These are phyloP conservation scores for Antechinus flavipes DNA, from an alignment of 2,113 vertebrate species.

Conservation along the genomic window DNA sequence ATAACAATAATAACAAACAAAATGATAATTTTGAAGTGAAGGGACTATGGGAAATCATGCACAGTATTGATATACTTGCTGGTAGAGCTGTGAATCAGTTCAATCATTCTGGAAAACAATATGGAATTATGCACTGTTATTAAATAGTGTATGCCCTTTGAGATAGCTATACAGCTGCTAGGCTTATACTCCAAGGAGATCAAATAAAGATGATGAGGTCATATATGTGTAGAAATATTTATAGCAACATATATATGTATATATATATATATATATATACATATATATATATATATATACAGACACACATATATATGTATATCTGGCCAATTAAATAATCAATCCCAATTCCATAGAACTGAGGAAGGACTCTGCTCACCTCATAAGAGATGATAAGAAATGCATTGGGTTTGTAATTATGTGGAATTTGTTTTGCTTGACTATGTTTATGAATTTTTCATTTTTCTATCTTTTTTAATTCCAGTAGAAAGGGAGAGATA, in stretches of 20 bases:
- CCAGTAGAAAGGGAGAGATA: neutral
- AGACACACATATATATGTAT: too few species aligned
- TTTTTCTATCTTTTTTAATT: neutral
- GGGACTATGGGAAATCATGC: neutral
- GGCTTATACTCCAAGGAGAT: neutral
- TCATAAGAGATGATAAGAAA: neutral
- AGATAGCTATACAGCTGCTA: neutral
- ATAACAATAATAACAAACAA: neutral
- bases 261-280: neutral
- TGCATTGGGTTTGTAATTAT: neutral
- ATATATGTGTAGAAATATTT: neutral
- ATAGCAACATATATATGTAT: neutral
- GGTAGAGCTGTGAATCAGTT: neutral
- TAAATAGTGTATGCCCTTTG: neutral
- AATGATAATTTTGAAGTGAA: neutral
- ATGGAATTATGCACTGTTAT: neutral
- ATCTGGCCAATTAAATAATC: neutral
- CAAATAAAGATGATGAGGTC: neutral
- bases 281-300: too few species aligned
- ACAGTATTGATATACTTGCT: neutral
- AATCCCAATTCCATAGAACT: neutral
- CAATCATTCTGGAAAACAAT: neutral
- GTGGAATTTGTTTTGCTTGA: neutral
- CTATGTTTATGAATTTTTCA: neutral
- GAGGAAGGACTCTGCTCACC: neutral